phyloP scores from a whole-genome alignment of 2,888 invertebrate species.

The Athetis lepigone region DNA sequence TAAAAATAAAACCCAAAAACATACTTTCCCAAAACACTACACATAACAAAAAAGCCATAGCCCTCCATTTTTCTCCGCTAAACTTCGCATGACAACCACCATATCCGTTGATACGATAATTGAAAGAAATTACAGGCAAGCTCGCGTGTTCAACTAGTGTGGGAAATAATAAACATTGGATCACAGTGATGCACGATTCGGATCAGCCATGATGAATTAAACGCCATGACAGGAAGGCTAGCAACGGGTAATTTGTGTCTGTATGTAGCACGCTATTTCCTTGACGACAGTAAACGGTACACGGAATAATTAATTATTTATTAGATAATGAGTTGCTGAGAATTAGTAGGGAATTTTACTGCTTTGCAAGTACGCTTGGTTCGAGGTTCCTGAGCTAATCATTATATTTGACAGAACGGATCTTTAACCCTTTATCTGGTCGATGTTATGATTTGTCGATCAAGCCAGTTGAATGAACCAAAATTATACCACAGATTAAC shows the following conservation, averaged over 20 bases:
- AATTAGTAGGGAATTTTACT: background rate
- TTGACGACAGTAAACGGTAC: slow-evolving; percentile 29
- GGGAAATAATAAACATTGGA: slow-evolving; percentile 49
- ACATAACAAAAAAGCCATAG: too few species aligned
- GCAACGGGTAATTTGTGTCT: slow-evolving; percentile 31
- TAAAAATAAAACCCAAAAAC: too few species aligned
- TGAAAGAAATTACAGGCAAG: slow-evolving; percentile 43
- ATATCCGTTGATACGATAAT: slow-evolving; percentile 46
- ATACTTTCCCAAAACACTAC: too few species aligned
- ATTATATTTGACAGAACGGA: too few species aligned
- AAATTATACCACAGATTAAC: too few species aligned
- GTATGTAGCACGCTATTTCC: slow-evolving; percentile 44
- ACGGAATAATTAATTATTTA: slow-evolving; percentile 38
- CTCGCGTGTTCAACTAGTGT: slow-evolving; percentile 49
- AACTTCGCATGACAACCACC: slow-evolving; percentile 27
- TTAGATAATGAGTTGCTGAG: slow-evolving; percentile 29
- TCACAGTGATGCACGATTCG: slow-evolving; percentile 53
- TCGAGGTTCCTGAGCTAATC: too few species aligned
- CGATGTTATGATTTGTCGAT: too few species aligned
- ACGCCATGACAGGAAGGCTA: slow-evolving; percentile 25
- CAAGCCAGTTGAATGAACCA: too few species aligned
- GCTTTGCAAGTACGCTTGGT: background rate
- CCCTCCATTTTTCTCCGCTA: background rate
- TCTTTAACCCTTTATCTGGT: too few species aligned
- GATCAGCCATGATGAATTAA: slow-evolving; percentile 48